Evolutionary conservation across 2,888 invertebrate species (phyloP).

Genomic region (Aleiodes leptofemur): DNA sequence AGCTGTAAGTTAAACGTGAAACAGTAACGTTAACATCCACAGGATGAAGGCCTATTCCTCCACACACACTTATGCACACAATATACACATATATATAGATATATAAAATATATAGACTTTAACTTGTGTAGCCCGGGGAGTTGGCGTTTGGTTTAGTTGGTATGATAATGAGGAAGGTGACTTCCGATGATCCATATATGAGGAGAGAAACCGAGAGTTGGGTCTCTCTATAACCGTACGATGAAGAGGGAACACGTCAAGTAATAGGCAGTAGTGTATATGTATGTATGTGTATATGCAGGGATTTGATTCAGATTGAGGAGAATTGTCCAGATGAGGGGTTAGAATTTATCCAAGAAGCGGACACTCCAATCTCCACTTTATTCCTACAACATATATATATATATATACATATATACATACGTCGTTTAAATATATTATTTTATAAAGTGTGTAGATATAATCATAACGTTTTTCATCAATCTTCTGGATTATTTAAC

Average conservation of each 20-base stretch:
- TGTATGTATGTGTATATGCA: not conserved
- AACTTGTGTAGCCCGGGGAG: slow-evolving; percentile 59
- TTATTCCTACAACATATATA: slow-evolving; percentile 57
- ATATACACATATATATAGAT: not conserved
- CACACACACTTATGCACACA: slow-evolving; percentile 57
- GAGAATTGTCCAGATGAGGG: slow-evolving; percentile 46
- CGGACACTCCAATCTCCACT: slow-evolving; percentile 73
- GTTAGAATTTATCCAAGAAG: slow-evolving; percentile 65
- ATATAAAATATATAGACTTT: not conserved
- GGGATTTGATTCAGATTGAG: slow-evolving; percentile 43
- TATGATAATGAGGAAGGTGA: slow-evolving; percentile 76
- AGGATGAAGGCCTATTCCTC: slow-evolving; percentile 73
- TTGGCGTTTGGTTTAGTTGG: slow-evolving; percentile 63
- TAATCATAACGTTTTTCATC: slow-evolving; percentile 3
- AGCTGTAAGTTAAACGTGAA: slow-evolving; percentile 69
- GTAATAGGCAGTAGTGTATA: too few species aligned
- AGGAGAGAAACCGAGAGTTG: slow-evolving; percentile 57
- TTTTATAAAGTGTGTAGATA: slow-evolving; percentile 1
- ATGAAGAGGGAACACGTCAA: slow-evolving; percentile 24
- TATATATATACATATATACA: too few species aligned
- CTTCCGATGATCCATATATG: slow-evolving; percentile 74
- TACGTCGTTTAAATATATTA: slow-evolving; percentile 14
- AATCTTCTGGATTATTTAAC: not conserved
- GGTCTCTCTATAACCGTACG: slow-evolving; percentile 40
- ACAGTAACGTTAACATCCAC: slow-evolving; percentile 57